Evolutionary conservation across 2,888 invertebrate species (phyloP).

Genomic region (Pseudococcus viburni): DNA sequence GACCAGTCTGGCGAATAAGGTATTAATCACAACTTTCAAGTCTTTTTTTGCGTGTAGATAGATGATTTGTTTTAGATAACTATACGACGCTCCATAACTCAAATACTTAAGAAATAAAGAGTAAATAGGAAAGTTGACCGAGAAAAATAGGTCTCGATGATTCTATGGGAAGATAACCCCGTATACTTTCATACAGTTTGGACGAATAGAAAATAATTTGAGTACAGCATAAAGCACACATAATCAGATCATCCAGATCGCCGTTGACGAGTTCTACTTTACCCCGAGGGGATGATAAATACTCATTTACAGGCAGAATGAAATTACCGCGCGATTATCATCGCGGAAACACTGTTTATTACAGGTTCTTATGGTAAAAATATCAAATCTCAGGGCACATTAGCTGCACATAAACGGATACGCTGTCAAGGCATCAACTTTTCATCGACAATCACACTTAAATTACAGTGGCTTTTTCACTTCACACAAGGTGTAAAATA

Average conservation of each 20-base stretch:
- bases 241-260: background rate
- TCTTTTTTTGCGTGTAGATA: too few species aligned
- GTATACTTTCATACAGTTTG: background rate
- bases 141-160: background rate
- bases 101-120: background rate
- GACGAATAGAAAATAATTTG: background rate
- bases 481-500: conserved; percentile 26
- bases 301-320: background rate
- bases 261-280: background rate
- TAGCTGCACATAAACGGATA: background rate
- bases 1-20: too few species aligned
- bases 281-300: background rate
- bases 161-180: background rate
- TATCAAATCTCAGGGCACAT: background rate
- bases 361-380: background rate
- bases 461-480: conserved; percentile 12
- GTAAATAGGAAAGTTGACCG: background rate
- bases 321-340: background rate
- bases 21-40: too few species aligned
- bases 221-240: background rate
- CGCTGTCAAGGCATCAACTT: conserved; percentile 8
- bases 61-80: too few species aligned
- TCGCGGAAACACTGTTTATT: background rate
- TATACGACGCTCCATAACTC: too few species aligned
- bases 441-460: conserved; percentile 28